Percentiles rank a stretch among this genome's conserved stretches.
Evolutionary conservation across 2,888 invertebrate species (phyloP).

Genomic region (Resseliella maxima): DNA sequence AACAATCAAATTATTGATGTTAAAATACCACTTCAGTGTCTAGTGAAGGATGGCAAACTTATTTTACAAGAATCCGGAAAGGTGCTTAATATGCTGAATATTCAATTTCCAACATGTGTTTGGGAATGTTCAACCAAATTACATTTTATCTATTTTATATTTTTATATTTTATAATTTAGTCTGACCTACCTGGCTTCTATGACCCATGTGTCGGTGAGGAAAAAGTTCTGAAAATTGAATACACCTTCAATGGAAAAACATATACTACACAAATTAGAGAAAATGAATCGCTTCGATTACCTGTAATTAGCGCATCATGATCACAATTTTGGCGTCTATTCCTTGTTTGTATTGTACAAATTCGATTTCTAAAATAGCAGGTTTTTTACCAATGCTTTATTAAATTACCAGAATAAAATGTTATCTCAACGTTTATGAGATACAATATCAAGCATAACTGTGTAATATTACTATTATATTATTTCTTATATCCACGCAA

Average conservation of each 20-base stretch:
- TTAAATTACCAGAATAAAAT: too few relatives aligned
- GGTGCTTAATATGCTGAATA: too few relatives aligned
- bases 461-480: too few relatives aligned
- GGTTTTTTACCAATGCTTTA: too few relatives aligned
- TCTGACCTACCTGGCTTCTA: slow-evolving; percentile 96
- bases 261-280: slow-evolving; percentile 83
- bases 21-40: slow-evolving; percentile 93
- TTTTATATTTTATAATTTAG: slow-evolving; percentile 70
- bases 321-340: neutral
- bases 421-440: too few relatives aligned
- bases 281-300: slow-evolving; percentile 83
- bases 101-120: too few relatives aligned
- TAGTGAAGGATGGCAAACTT: slow-evolving; percentile 91
- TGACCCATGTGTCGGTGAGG: slow-evolving; percentile 94
- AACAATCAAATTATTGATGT: slow-evolving; percentile 79
- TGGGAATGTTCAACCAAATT: too few relatives aligned
- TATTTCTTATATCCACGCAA: too few relatives aligned
- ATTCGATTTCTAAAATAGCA: neutral
- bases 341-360: neutral
- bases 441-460: too few relatives aligned
- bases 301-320: slow-evolving; percentile 68
- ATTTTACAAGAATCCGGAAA: slow-evolving; percentile 86
- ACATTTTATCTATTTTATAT: slow-evolving; percentile 40
- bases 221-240: slow-evolving; percentile 86
- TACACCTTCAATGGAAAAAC: slow-evolving; percentile 85